Percentiles rank a stretch among this genome's conserved stretches.
phyloP scores from a whole-genome alignment of 2,797 vertebrate species.

The Fringilla coelebs region DNA sequence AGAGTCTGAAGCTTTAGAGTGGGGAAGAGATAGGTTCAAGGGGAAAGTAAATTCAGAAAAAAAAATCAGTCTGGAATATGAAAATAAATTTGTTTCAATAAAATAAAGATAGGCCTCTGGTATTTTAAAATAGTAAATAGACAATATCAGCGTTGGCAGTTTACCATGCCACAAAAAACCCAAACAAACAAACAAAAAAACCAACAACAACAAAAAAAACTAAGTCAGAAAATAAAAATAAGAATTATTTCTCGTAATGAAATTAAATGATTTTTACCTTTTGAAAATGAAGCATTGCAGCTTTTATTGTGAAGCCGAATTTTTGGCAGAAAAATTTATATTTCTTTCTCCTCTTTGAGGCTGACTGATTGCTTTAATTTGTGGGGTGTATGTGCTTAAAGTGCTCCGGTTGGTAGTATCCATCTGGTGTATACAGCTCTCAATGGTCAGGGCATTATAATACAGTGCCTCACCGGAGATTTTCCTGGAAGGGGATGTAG shows the following conservation, averaged over 20 bases:
- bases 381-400: slow-evolving; percentile 35
- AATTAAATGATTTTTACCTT: background rate
- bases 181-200: too few relatives aligned
- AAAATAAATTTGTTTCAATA: background rate
- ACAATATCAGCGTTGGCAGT: background rate
- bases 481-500: slow-evolving; percentile 46
- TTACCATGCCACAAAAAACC: background rate
- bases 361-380: slow-evolving; percentile 62
- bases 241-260: background rate
- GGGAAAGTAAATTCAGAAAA: background rate
- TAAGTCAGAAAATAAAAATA: background rate
- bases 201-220: background rate
- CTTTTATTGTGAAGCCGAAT: slow-evolving; percentile 3
- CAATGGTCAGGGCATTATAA: slow-evolving; percentile 51
- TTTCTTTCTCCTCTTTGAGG: slow-evolving; percentile 24
- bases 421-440: slow-evolving; percentile 55
- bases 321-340: background rate
- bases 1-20: background rate
- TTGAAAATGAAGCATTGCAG: background rate
- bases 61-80: background rate
- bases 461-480: slow-evolving; percentile 26
- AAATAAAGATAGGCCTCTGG: background rate
- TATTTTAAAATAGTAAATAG: background rate
- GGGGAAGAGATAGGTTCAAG: background rate
- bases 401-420: slow-evolving; percentile 34